Percentiles rank a stretch among this genome's conserved stretches.
Conservation (phyloP, 1,140 invertebrate species). For the Mya arenaria region DNA sequence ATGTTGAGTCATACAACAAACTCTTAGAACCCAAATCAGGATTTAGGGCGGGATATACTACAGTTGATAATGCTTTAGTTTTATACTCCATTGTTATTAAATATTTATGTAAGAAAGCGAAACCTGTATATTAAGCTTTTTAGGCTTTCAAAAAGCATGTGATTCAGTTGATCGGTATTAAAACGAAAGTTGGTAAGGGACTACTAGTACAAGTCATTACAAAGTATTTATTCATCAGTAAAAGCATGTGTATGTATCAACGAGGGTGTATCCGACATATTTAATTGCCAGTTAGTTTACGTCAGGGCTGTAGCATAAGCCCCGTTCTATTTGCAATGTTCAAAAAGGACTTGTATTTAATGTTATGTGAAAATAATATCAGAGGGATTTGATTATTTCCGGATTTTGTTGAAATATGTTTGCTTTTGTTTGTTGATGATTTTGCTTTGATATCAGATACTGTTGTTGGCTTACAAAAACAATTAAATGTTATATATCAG, state of each 20-base stretch:
- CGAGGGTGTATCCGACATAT: background rate
- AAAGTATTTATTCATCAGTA: background rate
- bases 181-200: background rate
- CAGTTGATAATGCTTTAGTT: background rate
- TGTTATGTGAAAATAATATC: background rate
- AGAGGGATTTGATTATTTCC: background rate
- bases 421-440: background rate
- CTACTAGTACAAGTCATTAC: background rate
- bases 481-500: too few species aligned
- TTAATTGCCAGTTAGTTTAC: background rate
- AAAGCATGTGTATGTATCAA: background rate
- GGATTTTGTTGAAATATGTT: background rate
- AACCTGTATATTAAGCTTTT: background rate
- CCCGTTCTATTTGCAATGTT: background rate
- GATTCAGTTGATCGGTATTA: background rate
- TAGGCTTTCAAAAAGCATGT: background rate
- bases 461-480: background rate
- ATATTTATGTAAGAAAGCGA: background rate
- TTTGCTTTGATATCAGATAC: background rate
- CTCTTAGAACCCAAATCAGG: background rate
- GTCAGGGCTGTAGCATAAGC: background rate
- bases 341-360: background rate
- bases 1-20: background rate
- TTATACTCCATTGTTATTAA: background rate
- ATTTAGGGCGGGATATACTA: background rate